Evolutionary conservation across 1,140 invertebrate species (phyloP).

Genomic region (Meloidogyne hapla): DNA sequence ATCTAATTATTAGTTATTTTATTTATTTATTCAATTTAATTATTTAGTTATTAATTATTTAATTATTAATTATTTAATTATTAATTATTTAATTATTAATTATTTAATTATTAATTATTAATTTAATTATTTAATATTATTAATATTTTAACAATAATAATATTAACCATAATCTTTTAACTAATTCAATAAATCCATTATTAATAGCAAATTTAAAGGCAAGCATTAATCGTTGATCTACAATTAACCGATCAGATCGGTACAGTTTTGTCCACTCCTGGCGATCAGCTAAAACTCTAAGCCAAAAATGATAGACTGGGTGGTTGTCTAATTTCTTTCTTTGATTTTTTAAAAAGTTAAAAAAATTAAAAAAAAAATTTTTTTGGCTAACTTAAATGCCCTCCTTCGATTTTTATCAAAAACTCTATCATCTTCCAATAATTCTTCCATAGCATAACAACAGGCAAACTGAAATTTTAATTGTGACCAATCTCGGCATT

Average conservation of each 20-base stretch:
- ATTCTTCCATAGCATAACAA: constrained; percentile 47
- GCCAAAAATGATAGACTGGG: constrained; percentile 49
- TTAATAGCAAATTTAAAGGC: constrained; percentile 48
- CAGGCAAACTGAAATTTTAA: constrained; percentile 53
- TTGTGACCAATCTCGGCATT: constrained; percentile 43
- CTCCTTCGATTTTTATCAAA: constrained; percentile 47
- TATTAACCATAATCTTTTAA: constrained; percentile 35
- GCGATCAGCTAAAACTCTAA: constrained; percentile 42
- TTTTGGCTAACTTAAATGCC: constrained; percentile 39
- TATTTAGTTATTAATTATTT: too few relatives aligned
- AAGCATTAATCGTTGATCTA: constrained; percentile 40
- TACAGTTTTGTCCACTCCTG: constrained; percentile 42
- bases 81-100: not conserved
- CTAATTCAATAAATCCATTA: constrained; percentile 44
- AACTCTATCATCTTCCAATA: constrained; percentile 39
- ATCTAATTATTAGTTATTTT: too few relatives aligned
- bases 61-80: too few relatives aligned
- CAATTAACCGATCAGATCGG: constrained; percentile 40
- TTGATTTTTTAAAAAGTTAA: not conserved
- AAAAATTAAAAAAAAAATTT: not conserved
- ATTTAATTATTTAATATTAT: not conserved
- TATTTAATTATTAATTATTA: constrained; percentile 1
- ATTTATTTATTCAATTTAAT: too few relatives aligned
- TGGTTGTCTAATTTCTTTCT: constrained; percentile 44
- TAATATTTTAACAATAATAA: too few relatives aligned